Base-by-base conservation (phyloP, 2,888 invertebrate species). In the Drosophila nigritarsus region DNA sequence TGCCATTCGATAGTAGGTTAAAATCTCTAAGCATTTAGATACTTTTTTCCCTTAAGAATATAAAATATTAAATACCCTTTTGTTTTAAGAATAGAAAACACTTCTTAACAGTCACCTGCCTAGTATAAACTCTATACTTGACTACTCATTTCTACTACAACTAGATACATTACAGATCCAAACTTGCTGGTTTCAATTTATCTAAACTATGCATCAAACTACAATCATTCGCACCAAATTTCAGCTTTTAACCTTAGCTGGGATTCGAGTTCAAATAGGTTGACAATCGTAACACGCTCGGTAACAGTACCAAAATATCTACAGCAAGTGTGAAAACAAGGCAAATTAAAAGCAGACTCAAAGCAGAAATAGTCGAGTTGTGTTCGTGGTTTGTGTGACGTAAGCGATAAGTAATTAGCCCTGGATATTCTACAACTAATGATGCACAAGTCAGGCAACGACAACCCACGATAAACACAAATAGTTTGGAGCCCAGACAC, bases 401-500 rank as follows among this genome's bases (percentile, higher is more conserved):
- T 45, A 38, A 65, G 53, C 38, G 27, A 53, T 36, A 60, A 51
- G 60, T 81, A 83, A 82, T 87, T 75, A 82, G 65, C 70, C 65
- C 32, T 62, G 20, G 51, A 50, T 38, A 34, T 20, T 48, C 55
- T 50, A 9, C 9, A 51, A 53, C 77, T 75, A 87, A 84, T 73
- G 82, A 59, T 65, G 67, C 70, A 71, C 70, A 82, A 87, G 73
- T 78, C 84, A 73, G 53, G 38, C 51, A 42, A 27, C 55, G 55
- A 76, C 72, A 56, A 42, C 53, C 60, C 29, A 65, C 68, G 27
- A 66, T 40, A 59, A 55, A 54, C 29, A 29, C 42, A 38, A 58
- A 36, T 36, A 24, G 69, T 36, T 50, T 45, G 32, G 2, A 32
- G 40, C 42, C 56, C 42, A 20, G 38, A 36, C 20, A 29, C 15